phyloP scores from a whole-genome alignment of 1,140 invertebrate species.

The Steinernema khuongi region DNA sequence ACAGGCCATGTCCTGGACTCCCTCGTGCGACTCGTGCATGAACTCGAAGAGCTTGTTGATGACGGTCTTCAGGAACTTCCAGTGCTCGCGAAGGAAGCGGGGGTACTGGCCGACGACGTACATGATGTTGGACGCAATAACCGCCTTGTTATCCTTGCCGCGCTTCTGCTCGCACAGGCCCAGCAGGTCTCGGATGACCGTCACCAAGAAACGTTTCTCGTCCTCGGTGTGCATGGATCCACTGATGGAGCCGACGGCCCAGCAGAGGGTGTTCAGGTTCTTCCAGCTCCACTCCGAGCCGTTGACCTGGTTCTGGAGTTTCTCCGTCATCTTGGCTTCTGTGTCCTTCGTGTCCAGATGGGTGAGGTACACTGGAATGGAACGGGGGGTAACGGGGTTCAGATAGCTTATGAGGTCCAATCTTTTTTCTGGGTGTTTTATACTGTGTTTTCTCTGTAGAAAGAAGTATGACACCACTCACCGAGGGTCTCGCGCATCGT shows the following conservation, averaged over 20 bases:
- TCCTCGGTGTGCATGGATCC: slow-evolving; percentile 98
- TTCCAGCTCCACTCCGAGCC: slow-evolving; percentile 99
- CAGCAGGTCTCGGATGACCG: slow-evolving; percentile 93
- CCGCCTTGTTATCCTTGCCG: slow-evolving; percentile 99
- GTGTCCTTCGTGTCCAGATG: slow-evolving; percentile 97
- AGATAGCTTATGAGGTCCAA: neutral
- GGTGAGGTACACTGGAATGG: slow-evolving; percentile 77
- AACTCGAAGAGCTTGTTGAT: slow-evolving; percentile 99
- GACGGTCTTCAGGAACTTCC: slow-evolving; percentile 99
- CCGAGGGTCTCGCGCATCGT: slow-evolving; percentile 95
- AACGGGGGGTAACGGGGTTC: slow-evolving; percentile 29
- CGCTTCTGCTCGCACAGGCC: slow-evolving; percentile 98
- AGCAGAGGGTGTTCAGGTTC: slow-evolving; percentile 90
- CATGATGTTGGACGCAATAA: slow-evolving; percentile 99
- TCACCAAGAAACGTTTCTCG: slow-evolving; percentile 96
- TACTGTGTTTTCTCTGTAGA: neutral
- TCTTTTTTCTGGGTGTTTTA: neutral
- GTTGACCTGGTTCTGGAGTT: slow-evolving; percentile 96
- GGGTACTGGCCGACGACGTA: slow-evolving; percentile 99
- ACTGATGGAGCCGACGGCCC: slow-evolving; percentile 99
- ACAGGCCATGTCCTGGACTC: slow-evolving; percentile 90
- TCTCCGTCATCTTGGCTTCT: slow-evolving; percentile 97
- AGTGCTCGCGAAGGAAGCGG: slow-evolving; percentile 93
- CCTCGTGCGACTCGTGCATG: slow-evolving; percentile 99
- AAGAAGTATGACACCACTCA: slow-evolving; percentile 35